These are phyloP conservation scores for Sebastes diploproa DNA, from an alignment of 2,797 vertebrate genomes.

Conservation along the genomic window DNA sequence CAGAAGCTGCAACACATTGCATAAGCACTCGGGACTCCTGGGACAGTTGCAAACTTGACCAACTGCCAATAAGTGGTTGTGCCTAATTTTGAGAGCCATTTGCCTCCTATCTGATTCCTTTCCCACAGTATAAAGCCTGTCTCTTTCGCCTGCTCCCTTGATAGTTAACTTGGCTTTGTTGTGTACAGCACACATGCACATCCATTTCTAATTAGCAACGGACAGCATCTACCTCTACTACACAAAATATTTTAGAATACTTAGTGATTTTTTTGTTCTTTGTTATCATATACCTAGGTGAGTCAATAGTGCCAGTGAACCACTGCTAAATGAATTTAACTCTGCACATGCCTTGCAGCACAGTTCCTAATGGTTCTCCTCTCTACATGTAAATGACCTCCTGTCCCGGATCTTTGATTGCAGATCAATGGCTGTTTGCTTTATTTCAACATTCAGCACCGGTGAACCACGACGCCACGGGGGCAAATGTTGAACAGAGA, in stretches of 20 bases:
- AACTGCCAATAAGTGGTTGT: slow-evolving; percentile 70
- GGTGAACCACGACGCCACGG: slow-evolving; percentile 87
- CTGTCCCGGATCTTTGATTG: slow-evolving; percentile 90
- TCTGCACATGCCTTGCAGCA: slow-evolving; percentile 82
- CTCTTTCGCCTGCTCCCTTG: slow-evolving; percentile 44
- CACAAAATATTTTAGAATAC: slow-evolving; percentile 44
- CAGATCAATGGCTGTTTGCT: slow-evolving; percentile 93
- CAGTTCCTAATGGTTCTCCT: slow-evolving; percentile 85
- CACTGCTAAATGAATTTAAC: slow-evolving; percentile 85
- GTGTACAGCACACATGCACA: slow-evolving; percentile 52
- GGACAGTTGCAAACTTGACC: slow-evolving; percentile 72
- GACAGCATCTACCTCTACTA: slow-evolving; percentile 18
- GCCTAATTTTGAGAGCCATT: slow-evolving; percentile 65
- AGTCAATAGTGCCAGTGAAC: slow-evolving; percentile 84
- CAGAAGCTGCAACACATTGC: slow-evolving; percentile 80
- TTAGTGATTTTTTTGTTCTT: slow-evolving; percentile 28
- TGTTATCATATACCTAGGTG: slow-evolving; percentile 23
- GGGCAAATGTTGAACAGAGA: slow-evolving; percentile 90
- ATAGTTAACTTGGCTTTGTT: slow-evolving; percentile 68
- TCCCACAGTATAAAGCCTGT: slow-evolving; percentile 38
- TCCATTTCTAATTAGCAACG: slow-evolving; percentile 71
- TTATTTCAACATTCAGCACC: slow-evolving; percentile 91
- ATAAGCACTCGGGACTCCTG: slow-evolving; percentile 69
- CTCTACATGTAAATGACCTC: slow-evolving; percentile 91
- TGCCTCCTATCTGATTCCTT: slow-evolving; percentile 64